Percentiles rank a stretch among this genome's conserved stretches.
Conservation (phyloP, 1,140 invertebrate genomes). For the Pseudomyrmex gracilis region DNA sequence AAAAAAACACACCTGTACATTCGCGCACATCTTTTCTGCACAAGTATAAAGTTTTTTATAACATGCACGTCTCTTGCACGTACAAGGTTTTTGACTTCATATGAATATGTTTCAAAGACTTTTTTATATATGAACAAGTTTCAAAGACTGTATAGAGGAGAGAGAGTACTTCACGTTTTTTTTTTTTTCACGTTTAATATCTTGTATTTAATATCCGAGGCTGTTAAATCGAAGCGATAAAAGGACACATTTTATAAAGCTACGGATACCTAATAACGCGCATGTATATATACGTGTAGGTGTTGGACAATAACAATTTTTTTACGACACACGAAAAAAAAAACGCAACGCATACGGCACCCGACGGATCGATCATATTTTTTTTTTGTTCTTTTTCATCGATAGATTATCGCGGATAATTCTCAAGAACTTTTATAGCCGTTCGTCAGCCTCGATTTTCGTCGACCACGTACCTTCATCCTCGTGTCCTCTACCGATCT, state of each 20-base stretch:
- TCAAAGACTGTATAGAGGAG: not conserved
- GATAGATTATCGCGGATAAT: constrained; percentile 28
- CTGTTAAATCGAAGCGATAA: not conserved
- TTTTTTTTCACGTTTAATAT: not conserved
- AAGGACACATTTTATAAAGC: not conserved
- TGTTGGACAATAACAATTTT: too few relatives aligned
- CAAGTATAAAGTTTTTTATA: too few relatives aligned
- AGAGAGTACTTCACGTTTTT: not conserved
- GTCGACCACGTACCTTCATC: constrained; percentile 34
- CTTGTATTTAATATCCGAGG: not conserved
- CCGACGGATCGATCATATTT: not conserved
- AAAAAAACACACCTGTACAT: too few relatives aligned
- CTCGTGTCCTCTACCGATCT: constrained; percentile 60
- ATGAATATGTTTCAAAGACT: too few relatives aligned
- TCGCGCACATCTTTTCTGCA: too few relatives aligned
- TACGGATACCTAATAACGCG: too few relatives aligned
- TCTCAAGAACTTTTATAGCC: constrained; percentile 47
- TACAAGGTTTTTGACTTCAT: too few relatives aligned
- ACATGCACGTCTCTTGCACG: too few relatives aligned
- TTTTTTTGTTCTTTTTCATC: constrained; percentile 25
- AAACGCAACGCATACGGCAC: not conserved
- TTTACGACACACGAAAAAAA: too few relatives aligned
- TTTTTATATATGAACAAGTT: not conserved
- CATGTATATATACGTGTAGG: not conserved
- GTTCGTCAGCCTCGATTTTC: constrained; percentile 53